Conservation (phyloP, 2,797 vertebrate genomes). For the Pipistrellus nathusii region DNA sequence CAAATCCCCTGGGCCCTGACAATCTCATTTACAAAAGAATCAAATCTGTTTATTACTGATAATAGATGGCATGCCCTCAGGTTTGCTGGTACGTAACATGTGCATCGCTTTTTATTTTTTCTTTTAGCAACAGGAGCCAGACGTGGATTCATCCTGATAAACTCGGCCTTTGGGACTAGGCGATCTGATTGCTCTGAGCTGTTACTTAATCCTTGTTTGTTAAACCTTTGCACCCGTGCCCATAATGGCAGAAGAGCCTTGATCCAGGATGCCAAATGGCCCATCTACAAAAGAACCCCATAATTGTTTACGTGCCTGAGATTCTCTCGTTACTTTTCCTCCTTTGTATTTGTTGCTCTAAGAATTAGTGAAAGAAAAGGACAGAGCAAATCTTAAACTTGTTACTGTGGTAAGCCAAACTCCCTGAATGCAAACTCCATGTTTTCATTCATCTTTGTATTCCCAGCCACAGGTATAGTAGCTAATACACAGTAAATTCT, state of each 20-base stretch:
- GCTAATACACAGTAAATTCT: neutral
- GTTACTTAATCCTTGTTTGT: constrained; percentile 56
- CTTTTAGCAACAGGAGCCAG: constrained; percentile 73
- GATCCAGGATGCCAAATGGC: neutral
- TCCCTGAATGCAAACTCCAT: neutral
- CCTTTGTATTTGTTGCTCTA: neutral
- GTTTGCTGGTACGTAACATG: constrained; percentile 69
- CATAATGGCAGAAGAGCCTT: neutral
- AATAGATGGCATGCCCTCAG: constrained; percentile 54
- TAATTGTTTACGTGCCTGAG: neutral
- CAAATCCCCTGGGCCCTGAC: constrained; percentile 80
- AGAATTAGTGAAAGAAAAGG: constrained; percentile 51
- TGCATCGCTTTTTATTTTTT: constrained; percentile 25
- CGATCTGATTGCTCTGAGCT: constrained; percentile 58
- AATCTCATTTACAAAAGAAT: constrained; percentile 78
- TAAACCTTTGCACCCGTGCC: neutral
- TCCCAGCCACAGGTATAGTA: neutral
- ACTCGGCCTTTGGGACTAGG: constrained; percentile 53
- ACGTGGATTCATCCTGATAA: constrained; percentile 71
- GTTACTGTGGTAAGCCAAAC: neutral
- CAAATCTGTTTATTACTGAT: constrained; percentile 79
- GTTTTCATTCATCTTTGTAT: neutral
- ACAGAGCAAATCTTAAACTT: constrained; percentile 27
- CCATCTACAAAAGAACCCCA: neutral
- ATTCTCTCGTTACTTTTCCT: neutral